phyloP scores from a whole-genome alignment of 2,888 invertebrate species.

The Lamellibrachia satsuma region DNA sequence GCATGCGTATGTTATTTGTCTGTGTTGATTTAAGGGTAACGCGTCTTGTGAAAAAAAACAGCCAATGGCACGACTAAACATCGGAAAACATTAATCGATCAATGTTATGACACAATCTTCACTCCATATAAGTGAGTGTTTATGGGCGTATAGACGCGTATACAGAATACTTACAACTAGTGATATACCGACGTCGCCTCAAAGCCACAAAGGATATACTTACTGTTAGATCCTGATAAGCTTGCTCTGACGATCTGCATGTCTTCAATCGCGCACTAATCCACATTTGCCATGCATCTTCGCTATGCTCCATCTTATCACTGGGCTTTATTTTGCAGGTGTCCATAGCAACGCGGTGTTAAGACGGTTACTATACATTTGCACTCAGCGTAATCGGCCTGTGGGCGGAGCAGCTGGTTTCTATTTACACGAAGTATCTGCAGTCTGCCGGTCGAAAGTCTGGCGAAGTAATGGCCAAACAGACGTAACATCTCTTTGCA shows the following conservation, averaged over 20 bases:
- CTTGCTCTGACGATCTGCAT: neutral
- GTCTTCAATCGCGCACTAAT: neutral
- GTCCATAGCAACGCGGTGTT: conserved; percentile 17
- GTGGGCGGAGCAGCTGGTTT: neutral
- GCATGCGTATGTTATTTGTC: no score
- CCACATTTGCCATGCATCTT: neutral
- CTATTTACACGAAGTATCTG: conserved; percentile 3
- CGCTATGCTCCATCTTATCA: neutral
- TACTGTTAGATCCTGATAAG: neutral
- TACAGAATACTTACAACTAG: neutral
- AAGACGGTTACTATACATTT: neutral
- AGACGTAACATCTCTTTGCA: neutral
- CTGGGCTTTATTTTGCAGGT: neutral
- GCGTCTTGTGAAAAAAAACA: no score
- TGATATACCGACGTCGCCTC: neutral
- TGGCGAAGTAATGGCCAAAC: neutral
- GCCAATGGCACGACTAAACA: no score
- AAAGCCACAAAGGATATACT: neutral
- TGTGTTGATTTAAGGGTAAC: no score
- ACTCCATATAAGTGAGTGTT: neutral
- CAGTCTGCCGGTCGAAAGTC: neutral
- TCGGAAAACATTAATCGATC: no score
- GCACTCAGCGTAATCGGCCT: neutral
- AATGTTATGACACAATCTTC: neutral
- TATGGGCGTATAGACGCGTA: neutral